Conservation (phyloP, 64 coral and sea anemone genomes). For the Montipora cactus region DNA sequence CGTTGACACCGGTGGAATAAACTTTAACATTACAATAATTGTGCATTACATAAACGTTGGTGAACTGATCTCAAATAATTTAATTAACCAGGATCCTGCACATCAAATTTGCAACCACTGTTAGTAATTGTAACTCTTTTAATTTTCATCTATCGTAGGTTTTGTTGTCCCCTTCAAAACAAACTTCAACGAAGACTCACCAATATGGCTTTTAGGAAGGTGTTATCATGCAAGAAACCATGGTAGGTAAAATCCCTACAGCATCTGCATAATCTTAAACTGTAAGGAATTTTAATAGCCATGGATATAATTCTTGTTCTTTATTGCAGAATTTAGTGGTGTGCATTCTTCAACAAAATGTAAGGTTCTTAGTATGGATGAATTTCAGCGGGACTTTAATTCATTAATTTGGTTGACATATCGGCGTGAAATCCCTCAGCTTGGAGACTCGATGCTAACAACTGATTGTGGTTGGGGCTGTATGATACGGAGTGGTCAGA, state of each 20-base stretch:
- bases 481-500: conserved; percentile 96
- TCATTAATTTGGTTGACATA: conserved; percentile 99
- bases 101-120: no score
- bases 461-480: conserved; percentile 99
- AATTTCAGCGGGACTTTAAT: conserved; percentile 88
- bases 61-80: no score
- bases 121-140: no score
- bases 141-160: not conserved
- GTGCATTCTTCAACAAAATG: conserved; percentile 70
- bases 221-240: conserved; percentile 91
- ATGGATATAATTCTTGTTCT: not conserved
- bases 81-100: no score
- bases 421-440: conserved; percentile 85
- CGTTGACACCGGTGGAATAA: no score
- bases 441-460: conserved; percentile 86
- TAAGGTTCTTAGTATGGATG: conserved; percentile 87
- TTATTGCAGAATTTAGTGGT: conserved; percentile 61
- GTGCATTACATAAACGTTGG: no score
- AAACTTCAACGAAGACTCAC: conserved; percentile 85
- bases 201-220: conserved; percentile 88
- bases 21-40: no score
- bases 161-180: conserved; percentile 74
- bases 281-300: no score
- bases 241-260: conserved; percentile 19
- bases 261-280: no score